Evolutionary conservation across 2,797 vertebrate species (phyloP).

Genomic region (Lindbergichthys nudifrons): DNA sequence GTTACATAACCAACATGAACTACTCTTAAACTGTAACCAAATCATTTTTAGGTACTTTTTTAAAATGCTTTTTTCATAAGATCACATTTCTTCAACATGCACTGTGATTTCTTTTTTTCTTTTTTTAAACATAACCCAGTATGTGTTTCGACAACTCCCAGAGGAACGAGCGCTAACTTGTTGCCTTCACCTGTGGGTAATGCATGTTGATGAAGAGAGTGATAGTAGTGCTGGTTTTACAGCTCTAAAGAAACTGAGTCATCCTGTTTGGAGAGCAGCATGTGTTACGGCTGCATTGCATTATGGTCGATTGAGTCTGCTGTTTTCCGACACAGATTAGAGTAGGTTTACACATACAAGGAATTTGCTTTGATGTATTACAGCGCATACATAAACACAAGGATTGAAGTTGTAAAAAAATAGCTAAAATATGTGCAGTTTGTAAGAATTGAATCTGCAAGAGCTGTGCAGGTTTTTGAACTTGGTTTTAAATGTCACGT

Average conservation of each 20-base stretch:
- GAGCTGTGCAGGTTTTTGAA: not conserved
- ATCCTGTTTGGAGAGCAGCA: slow-evolving; percentile 11
- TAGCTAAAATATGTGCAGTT: too few relatives aligned
- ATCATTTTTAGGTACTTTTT: not conserved
- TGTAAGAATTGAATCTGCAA: too few relatives aligned
- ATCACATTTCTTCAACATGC: slow-evolving; percentile 5
- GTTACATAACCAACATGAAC: not conserved
- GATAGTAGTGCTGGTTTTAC: slow-evolving; percentile 53
- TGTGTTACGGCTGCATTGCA: not conserved
- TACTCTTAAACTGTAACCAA: not conserved
- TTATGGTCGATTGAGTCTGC: not conserved
- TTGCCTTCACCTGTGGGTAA: slow-evolving; percentile 59
- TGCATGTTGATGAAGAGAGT: slow-evolving; percentile 35
- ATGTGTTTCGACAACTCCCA: slow-evolving; percentile 73
- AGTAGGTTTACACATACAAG: too few relatives aligned
- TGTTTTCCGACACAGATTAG: not conserved
- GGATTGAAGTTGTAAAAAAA: too few relatives aligned
- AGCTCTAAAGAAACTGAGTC: slow-evolving; percentile 40
- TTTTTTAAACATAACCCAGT: slow-evolving; percentile 24
- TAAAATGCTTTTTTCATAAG: not conserved
- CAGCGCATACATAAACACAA: too few relatives aligned
- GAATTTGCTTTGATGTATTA: too few relatives aligned
- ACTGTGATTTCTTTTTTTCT: slow-evolving; percentile 26
- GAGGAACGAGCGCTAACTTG: slow-evolving; percentile 65
- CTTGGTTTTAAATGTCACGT: slow-evolving; percentile 21